phyloP scores from a whole-genome alignment of 2,113 vertebrate species.

The Trochalopteron elliotii region DNA sequence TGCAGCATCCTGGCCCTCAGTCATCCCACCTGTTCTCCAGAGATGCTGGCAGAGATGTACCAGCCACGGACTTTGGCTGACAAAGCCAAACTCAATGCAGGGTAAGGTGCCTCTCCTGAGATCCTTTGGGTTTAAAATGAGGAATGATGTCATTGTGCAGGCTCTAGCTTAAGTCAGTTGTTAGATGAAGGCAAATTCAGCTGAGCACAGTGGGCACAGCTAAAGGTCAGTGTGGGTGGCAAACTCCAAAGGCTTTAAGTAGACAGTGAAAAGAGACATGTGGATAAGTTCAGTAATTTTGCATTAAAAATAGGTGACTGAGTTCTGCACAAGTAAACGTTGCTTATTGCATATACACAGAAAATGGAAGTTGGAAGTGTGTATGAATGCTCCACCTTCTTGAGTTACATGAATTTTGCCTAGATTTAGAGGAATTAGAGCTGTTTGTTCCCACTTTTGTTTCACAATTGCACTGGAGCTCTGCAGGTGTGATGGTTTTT shows the following conservation, averaged over 20 bases:
- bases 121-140: not conserved
- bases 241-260: not conserved
- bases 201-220: not conserved
- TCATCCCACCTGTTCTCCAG: constrained; percentile 76
- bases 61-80: constrained; percentile 86
- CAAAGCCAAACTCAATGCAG: constrained; percentile 87
- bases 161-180: not conserved
- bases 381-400: not conserved
- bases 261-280: not conserved
- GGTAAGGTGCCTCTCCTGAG: constrained; percentile 71
- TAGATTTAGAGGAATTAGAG: not conserved
- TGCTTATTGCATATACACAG: not conserved
- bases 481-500: not conserved
- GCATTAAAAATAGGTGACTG: not conserved
- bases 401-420: not conserved
- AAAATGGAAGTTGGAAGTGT: not conserved
- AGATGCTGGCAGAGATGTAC: constrained; percentile 86
- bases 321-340: not conserved
- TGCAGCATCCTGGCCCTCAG: constrained; percentile 76
- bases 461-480: not conserved
- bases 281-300: not conserved
- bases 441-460: not conserved
- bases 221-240: not conserved
- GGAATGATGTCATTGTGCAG: not conserved
- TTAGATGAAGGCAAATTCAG: not conserved